Percentiles rank a stretch among this genome's conserved stretches.
phyloP scores from a whole-genome alignment of 1,140 invertebrate species.

The Drosophila chauvacae region DNA sequence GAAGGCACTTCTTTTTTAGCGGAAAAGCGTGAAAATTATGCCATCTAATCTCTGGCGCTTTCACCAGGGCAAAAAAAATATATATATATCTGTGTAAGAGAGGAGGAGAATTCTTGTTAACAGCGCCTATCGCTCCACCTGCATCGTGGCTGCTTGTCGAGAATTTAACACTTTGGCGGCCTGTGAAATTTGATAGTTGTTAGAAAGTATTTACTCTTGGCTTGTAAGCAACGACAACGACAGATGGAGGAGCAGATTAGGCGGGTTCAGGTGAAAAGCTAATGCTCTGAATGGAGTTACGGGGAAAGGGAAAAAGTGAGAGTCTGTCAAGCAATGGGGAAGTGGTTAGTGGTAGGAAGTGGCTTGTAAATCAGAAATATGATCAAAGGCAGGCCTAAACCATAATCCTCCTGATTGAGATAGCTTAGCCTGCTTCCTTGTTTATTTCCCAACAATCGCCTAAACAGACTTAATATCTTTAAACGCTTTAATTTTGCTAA shows the following conservation, averaged over 20 bases:
- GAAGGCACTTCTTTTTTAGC: constrained; percentile 34
- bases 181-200: constrained; percentile 73
- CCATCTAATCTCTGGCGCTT: constrained; percentile 70
- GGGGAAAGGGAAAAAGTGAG: constrained; percentile 14
- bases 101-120: constrained; percentile 62
- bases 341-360: background rate
- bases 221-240: constrained; percentile 23
- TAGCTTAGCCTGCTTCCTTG: background rate
- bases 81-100: background rate
- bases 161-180: constrained; percentile 69
- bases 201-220: constrained; percentile 61
- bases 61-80: constrained; percentile 39
- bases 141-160: constrained; percentile 62
- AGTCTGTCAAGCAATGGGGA: background rate
- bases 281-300: constrained; percentile 13
- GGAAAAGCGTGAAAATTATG: constrained; percentile 82
- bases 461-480: background rate
- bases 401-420: background rate
- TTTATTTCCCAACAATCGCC: background rate
- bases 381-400: background rate
- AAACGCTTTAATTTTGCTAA: background rate
- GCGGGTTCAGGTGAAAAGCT: constrained; percentile 22
- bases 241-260: constrained; percentile 37
- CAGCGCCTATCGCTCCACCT: constrained; percentile 72
- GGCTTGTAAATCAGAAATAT: background rate